Evolutionary conservation across 2,113 vertebrate genomes (phyloP).

Genomic region (Alectura lathami): DNA sequence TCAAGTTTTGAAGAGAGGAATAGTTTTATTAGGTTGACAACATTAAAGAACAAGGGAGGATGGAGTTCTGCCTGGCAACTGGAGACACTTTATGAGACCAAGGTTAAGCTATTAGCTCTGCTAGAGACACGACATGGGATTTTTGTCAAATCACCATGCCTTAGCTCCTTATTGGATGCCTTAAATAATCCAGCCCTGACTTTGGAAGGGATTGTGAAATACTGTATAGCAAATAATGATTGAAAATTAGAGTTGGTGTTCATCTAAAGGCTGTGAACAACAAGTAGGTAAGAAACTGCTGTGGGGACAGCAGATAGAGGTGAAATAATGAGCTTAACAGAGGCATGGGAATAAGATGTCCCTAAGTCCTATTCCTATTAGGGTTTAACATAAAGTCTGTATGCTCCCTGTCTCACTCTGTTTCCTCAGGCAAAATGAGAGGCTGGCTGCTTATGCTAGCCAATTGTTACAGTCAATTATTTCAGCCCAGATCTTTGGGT

Average conservation of each 20-base stretch:
- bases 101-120: constrained; percentile 17
- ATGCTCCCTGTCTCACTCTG: not conserved
- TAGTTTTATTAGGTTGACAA: not conserved
- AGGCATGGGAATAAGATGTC: constrained; percentile 14
- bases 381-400: constrained; percentile 12
- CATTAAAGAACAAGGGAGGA: not conserved
- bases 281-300: not conserved
- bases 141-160: not conserved
- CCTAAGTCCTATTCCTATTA: constrained; percentile 11
- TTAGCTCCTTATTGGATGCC: not conserved
- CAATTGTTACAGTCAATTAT: constrained; percentile 5
- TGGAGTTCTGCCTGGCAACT: not conserved
- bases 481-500: not conserved
- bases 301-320: not conserved
- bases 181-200: not conserved
- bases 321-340: constrained; percentile 32
- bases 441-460: not conserved
- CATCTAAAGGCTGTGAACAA: not conserved
- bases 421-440: constrained; percentile 40
- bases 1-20: not conserved
- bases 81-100: not conserved
- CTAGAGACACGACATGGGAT: not conserved
- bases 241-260: constrained; percentile 17
- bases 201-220: not conserved
- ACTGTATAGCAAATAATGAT: not conserved